A percentile compares a stretch with the other conserved stretches of the same genome.
Conservation (phyloP, 30 jellyfish, hydroid and myxozoan genomes). For the Nemopilema nomurai region DNA sequence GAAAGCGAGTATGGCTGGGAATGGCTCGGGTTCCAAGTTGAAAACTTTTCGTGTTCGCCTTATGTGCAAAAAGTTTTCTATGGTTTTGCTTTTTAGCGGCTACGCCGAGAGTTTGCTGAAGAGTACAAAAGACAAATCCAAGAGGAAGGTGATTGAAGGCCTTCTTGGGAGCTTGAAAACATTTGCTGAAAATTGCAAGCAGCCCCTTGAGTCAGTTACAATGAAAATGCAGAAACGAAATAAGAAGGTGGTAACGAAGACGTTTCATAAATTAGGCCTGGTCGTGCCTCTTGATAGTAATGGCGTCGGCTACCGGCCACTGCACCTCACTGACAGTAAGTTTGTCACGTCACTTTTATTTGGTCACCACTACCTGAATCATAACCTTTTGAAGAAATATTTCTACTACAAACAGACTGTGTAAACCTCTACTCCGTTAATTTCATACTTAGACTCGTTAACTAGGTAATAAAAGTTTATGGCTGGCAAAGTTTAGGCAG, state of each 20-base stretch:
- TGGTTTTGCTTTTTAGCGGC: constrained; percentile 13
- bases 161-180: constrained; percentile 14
- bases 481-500: too few species aligned
- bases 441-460: too few species aligned
- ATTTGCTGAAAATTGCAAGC: constrained; percentile 28
- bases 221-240: constrained; percentile 50
- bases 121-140: constrained; percentile 37
- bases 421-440: too few species aligned
- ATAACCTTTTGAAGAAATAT: too few species aligned
- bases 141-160: constrained; percentile 11
- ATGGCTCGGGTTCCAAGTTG: background rate
- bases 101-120: constrained; percentile 42
- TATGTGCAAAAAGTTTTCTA: background rate
- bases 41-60: background rate
- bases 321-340: constrained; percentile 82
- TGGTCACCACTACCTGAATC: background rate
- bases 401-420: too few species aligned
- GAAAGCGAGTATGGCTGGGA: too few species aligned
- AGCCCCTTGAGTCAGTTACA: constrained; percentile 25
- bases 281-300: constrained; percentile 82
- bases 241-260: constrained; percentile 53
- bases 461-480: too few species aligned
- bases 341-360: background rate
- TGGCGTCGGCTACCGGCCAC: constrained; percentile 90
- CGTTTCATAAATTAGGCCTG: constrained; percentile 82